Evolutionary conservation across 2,888 invertebrate genomes (phyloP).

Genomic region (Galerucella pusilla): DNA sequence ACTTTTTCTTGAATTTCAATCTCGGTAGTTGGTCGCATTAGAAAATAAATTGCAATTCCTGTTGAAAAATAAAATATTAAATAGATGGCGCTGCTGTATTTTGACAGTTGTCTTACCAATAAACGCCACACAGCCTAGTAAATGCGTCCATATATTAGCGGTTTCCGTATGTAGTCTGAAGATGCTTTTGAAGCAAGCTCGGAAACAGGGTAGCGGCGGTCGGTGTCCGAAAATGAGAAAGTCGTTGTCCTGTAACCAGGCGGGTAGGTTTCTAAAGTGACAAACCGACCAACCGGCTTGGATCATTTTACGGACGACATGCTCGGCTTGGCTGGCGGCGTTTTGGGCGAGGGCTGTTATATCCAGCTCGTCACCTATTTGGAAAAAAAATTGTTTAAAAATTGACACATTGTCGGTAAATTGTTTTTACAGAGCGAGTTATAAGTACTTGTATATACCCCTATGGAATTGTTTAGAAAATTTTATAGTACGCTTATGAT

Average conservation of each 20-base stretch:
- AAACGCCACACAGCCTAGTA: slow-evolving; percentile 90
- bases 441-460: no score
- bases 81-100: no score
- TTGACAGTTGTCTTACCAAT: slow-evolving; percentile 67
- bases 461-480: no score
- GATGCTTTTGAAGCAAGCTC: slow-evolving; percentile 97
- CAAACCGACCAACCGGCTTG: slow-evolving; percentile 94
- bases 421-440: no score
- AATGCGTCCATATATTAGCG: slow-evolving; percentile 99
- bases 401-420: no score
- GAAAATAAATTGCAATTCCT: slow-evolving; percentile 82
- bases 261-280: slow-evolving; percentile 88
- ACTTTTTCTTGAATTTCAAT: slow-evolving; percentile 93
- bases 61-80: slow-evolving; percentile 37
- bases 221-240: slow-evolving; percentile 95
- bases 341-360: slow-evolving; percentile 86
- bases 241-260: slow-evolving; percentile 99
- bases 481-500: no score
- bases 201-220: slow-evolving; percentile 95
- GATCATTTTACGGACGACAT: slow-evolving; percentile 83
- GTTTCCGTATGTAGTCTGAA: slow-evolving; percentile 99
- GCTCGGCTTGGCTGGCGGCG: slow-evolving; percentile 94
- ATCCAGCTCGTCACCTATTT: slow-evolving; percentile 81
- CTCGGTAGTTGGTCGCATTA: slow-evolving; percentile 89
- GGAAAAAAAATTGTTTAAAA: not conserved